Conservation (phyloP, 2,113 vertebrate species). For the Pardalotus punctatus region DNA sequence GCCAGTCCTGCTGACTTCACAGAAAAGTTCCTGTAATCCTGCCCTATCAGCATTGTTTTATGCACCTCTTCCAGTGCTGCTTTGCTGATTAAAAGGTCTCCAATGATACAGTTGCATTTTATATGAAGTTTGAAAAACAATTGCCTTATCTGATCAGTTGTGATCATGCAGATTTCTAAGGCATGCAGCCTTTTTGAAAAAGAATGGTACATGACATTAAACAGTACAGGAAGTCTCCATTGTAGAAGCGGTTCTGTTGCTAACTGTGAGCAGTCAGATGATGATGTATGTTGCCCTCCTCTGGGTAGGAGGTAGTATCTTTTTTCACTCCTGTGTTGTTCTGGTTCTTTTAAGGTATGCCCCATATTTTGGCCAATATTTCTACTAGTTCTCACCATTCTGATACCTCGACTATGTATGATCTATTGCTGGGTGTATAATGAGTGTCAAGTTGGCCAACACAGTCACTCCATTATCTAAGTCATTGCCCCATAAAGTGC, state of each 20-base stretch:
- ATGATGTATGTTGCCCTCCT: background rate
- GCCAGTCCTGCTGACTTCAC: background rate
- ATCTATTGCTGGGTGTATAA: constrained; percentile 55
- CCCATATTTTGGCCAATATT: constrained; percentile 42
- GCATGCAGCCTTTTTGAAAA: background rate
- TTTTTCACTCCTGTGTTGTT: background rate
- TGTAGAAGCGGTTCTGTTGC: background rate
- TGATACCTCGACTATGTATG: constrained; percentile 4
- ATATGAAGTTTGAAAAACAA: background rate
- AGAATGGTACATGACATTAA: background rate
- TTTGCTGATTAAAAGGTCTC: background rate
- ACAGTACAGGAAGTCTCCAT: background rate
- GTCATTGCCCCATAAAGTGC: constrained; percentile 60
- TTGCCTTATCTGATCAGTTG: background rate
- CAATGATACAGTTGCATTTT: background rate
- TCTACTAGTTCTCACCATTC: constrained; percentile 11
- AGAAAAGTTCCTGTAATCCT: background rate
- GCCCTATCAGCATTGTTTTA: background rate
- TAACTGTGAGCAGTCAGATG: background rate
- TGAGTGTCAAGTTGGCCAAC: constrained; percentile 63
- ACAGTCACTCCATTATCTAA: constrained; percentile 68
- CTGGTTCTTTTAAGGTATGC: background rate
- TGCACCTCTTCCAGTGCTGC: background rate
- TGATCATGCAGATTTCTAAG: background rate
- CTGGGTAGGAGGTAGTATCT: background rate